Percentiles rank a stretch among this genome's conserved stretches.
Conservation (phyloP, 2,113 vertebrate genomes). For the Amphilophus citrinellus region DNA sequence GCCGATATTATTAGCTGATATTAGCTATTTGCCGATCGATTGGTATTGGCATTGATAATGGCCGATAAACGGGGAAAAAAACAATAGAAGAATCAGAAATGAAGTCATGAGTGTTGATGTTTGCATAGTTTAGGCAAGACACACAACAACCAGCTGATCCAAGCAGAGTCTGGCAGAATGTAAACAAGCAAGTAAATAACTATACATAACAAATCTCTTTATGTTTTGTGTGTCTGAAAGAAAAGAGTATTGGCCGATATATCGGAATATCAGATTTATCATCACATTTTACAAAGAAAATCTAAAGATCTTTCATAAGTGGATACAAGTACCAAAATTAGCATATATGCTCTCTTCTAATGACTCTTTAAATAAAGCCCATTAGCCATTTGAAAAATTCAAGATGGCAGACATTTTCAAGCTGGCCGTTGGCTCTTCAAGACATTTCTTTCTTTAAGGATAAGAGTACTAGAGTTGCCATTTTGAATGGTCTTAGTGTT, state of each 20-base stretch:
- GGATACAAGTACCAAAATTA: not conserved
- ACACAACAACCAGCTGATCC: not conserved
- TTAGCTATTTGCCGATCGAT: no score
- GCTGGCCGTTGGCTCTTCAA: not conserved
- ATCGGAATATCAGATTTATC: not conserved
- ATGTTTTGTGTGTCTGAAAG: not conserved
- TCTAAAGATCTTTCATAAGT: no score
- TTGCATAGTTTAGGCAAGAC: not conserved
- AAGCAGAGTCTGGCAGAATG: no score
- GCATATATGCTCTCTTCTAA: not conserved
- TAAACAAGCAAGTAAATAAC: not conserved
- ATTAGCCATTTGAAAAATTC: not conserved
- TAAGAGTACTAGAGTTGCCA: not conserved
- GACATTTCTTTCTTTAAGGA: not conserved
- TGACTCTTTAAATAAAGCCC: not conserved
- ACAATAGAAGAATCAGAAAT: not conserved
- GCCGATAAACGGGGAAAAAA: no score
- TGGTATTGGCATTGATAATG: no score
- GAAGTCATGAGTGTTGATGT: no score
- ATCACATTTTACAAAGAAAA: not conserved
- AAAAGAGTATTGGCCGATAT: not conserved
- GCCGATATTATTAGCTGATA: no score
- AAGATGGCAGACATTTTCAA: accelerated
- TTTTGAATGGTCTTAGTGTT: not conserved
- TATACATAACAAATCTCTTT: not conserved